phyloP scores from a whole-genome alignment of 2,888 invertebrate species.

The Acleris laterana region DNA sequence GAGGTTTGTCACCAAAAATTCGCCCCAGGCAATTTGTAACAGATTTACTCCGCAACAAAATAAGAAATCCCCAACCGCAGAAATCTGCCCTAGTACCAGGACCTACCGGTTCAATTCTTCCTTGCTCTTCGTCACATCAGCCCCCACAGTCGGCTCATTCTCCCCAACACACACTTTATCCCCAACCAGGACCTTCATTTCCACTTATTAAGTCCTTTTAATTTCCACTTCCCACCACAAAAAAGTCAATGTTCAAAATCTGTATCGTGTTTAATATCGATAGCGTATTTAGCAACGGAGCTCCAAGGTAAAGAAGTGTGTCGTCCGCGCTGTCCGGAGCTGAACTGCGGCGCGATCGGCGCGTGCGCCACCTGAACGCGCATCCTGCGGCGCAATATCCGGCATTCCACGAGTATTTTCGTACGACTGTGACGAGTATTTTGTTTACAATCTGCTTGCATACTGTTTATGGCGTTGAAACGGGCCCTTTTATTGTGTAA shows the following conservation, averaged over 20 bases:
- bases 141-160: conserved; percentile 69
- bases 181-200: conserved; percentile 75
- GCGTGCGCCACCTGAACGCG: conserved; percentile 51
- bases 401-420: conserved; percentile 80
- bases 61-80: too few relatives aligned
- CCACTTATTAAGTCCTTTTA: conserved; percentile 10
- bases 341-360: conserved; percentile 47
- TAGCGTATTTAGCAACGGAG: conserved; percentile 41
- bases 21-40: too few relatives aligned
- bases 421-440: conserved; percentile 66
- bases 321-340: conserved; percentile 15
- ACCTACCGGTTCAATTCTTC: conserved; percentile 76
- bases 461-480: conserved; percentile 54
- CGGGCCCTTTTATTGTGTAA: not conserved
- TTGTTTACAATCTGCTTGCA: conserved; percentile 67
- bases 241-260: conserved; percentile 34
- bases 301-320: conserved; percentile 38
- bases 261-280: conserved; percentile 65
- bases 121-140: conserved; percentile 62
- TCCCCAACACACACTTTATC: conserved; percentile 71
- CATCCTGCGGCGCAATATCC: conserved; percentile 66
- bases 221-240: conserved; percentile 33
- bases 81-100: conserved; percentile 7
- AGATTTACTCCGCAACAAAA: too few relatives aligned
- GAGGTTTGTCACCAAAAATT: too few relatives aligned